Percentiles rank a stretch among this genome's conserved stretches.
These are phyloP conservation scores for Collichthys lucidus DNA, from an alignment of 2,113 vertebrate species.

Conservation along the genomic window DNA sequence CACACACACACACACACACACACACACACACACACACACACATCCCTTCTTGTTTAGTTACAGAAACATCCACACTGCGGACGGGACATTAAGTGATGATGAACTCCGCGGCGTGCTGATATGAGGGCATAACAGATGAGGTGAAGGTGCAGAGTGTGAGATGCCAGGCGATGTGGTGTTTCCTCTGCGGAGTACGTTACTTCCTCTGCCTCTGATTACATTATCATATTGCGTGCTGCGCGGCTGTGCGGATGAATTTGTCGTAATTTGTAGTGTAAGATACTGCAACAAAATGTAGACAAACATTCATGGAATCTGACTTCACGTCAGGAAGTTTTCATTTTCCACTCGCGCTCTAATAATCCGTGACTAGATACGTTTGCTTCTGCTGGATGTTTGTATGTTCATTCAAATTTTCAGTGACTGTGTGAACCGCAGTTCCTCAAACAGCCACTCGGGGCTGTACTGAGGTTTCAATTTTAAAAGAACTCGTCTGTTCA, in stretches of 20 bases:
- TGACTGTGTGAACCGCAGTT: no score
- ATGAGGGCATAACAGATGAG: not conserved
- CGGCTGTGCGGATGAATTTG: not conserved
- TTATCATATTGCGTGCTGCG: not conserved
- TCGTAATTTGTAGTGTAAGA: not conserved
- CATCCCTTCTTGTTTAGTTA: not conserved
- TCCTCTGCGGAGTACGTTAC: not conserved
- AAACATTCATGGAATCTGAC: not conserved
- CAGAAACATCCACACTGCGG: not conserved
- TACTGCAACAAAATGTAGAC: not conserved
- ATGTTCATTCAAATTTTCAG: not conserved
- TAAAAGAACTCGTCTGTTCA: no score
- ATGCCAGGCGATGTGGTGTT: not conserved
- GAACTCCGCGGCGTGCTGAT: not conserved
- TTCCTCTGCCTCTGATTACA: not conserved
- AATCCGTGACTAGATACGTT: not conserved
- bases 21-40: slow-evolving; percentile 6
- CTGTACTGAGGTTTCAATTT: no score
- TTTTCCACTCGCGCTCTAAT: not conserved
- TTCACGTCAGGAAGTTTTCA: not conserved
- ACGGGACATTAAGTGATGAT: not conserved
- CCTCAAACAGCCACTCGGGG: no score
- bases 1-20: slow-evolving; percentile 13
- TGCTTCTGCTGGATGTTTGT: not conserved
- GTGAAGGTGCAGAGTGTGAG: not conserved